Evolutionary conservation across 2,113 vertebrate species (phyloP).

Genomic region (Nanger granti): DNA sequence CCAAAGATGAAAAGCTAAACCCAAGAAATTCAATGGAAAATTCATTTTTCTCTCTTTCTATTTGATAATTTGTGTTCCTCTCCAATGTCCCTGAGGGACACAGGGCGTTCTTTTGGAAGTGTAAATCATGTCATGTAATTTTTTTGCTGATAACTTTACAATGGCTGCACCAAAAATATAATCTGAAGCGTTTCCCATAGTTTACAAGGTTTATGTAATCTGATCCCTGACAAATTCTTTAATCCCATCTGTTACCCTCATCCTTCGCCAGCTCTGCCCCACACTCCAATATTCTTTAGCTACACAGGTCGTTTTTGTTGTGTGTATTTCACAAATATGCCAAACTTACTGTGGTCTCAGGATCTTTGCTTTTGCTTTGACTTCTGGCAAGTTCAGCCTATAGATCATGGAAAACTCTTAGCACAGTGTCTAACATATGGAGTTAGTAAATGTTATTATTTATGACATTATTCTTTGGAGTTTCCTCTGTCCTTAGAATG

Average conservation of each 20-base stretch:
- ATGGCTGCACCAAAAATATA: neutral
- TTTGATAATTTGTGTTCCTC: neutral
- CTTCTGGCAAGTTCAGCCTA: neutral
- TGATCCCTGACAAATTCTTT: neutral
- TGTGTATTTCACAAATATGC: neutral
- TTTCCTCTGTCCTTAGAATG: neutral
- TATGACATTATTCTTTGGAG: neutral
- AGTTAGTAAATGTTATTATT: neutral
- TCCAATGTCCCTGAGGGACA: neutral
- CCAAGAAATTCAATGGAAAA: neutral
- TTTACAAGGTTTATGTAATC: neutral
- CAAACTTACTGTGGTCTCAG: neutral
- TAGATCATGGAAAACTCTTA: neutral
- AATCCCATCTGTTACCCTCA: neutral
- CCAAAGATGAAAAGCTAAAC: neutral
- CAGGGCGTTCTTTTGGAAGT: neutral
- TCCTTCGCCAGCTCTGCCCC: neutral
- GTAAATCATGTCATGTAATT: neutral
- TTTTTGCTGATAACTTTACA: neutral
- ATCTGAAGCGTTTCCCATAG: neutral
- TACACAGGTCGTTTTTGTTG: neutral
- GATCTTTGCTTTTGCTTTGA: neutral
- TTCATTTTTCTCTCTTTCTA: neutral
- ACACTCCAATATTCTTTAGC: neutral
- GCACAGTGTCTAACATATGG: neutral